Conservation (phyloP, 2,888 invertebrate species). For the Agapostemon virescens region DNA sequence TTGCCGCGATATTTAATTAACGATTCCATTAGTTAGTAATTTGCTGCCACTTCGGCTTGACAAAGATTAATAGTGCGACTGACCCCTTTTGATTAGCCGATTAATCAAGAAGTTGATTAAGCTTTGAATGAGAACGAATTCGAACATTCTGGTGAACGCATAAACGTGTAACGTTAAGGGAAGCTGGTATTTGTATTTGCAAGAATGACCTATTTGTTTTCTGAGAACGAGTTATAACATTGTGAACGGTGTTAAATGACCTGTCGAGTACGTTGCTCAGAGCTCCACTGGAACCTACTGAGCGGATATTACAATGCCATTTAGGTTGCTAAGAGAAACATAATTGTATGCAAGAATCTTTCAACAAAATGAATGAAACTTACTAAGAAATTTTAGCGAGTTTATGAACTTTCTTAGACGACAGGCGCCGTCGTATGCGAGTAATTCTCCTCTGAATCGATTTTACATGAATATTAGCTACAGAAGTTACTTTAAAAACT, state of each 20-base stretch:
- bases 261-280: neutral
- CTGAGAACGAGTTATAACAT: neutral
- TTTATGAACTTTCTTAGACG: neutral
- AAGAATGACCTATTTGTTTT: slow-evolving; percentile 2
- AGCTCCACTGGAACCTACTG: neutral
- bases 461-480: neutral
- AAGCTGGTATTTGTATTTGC: slow-evolving; percentile 8
- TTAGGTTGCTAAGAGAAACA: neutral
- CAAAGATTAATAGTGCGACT: slow-evolving; percentile 5
- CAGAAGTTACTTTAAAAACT: neutral
- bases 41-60: neutral
- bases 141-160: neutral
- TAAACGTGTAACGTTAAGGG: neutral
- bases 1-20: neutral
- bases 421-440: neutral
- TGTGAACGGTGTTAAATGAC: neutral
- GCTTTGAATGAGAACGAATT: neutral
- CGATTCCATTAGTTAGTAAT: slow-evolving; percentile 4
- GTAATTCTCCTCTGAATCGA: neutral
- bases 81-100: slow-evolving; percentile 8
- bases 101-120: slow-evolving; percentile 11
- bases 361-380: neutral
- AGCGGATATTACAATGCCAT: neutral
- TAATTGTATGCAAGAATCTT: neutral
- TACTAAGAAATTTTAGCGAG: neutral